Evolutionary conservation across 2,113 vertebrate genomes (phyloP).

Genomic region (Bungarus multicinctus): DNA sequence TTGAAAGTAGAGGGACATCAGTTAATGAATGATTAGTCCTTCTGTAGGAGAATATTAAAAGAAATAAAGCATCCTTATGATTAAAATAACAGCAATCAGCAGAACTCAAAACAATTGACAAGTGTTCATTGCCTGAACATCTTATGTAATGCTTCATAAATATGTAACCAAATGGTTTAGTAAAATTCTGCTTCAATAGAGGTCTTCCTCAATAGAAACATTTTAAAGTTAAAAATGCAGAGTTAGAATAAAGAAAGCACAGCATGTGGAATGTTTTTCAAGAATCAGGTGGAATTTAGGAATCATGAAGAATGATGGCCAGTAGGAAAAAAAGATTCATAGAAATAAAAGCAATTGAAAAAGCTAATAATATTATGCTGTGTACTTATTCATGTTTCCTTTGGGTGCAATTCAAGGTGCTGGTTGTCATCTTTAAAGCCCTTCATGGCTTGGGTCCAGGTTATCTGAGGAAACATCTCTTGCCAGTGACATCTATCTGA

Average conservation of each 20-base stretch:
- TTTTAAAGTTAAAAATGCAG: constrained; percentile 7
- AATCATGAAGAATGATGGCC: neutral
- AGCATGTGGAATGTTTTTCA: neutral
- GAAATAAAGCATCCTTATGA: constrained; percentile 42
- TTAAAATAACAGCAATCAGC: constrained; percentile 42
- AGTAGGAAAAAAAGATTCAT: neutral
- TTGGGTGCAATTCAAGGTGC: neutral
- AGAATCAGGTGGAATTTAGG: neutral
- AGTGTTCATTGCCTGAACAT: constrained; percentile 34
- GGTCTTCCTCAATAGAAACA: constrained; percentile 21
- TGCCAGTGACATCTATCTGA: too few relatives aligned
- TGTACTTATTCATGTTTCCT: neutral
- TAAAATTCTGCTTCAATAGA: neutral
- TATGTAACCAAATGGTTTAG: constrained; percentile 20
- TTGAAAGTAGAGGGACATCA: constrained; percentile 31
- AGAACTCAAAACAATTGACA: constrained; percentile 46
- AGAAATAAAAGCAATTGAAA: neutral
- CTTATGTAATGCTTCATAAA: constrained; percentile 22
- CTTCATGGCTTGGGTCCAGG: too few relatives aligned
- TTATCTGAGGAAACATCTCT: too few relatives aligned
- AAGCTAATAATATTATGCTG: neutral
- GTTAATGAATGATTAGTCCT: constrained; percentile 44
- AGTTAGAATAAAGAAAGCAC: constrained; percentile 10
- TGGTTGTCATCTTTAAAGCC: too few relatives aligned
- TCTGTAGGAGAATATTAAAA: constrained; percentile 32